Conservation (phyloP, 2,888 invertebrate species). For the Epiblema foenella region DNA sequence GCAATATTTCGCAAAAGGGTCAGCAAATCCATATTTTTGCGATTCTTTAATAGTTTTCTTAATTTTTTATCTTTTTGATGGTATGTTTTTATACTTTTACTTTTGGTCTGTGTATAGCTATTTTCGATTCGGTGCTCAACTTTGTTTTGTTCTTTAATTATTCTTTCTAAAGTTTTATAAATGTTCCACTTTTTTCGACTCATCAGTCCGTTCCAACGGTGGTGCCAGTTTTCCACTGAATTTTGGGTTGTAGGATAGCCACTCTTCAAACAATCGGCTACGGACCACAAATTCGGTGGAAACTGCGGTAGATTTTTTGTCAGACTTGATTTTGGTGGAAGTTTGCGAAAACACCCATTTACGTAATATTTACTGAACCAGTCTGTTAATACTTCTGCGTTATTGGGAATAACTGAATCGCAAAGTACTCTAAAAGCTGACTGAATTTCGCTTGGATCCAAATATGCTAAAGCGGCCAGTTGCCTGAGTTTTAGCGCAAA, state of each 20-base stretch:
- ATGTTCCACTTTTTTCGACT: background rate
- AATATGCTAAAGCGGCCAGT: background rate
- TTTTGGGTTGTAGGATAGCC: background rate
- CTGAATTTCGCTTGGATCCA: background rate
- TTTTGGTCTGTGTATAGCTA: background rate
- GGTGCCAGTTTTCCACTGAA: background rate
- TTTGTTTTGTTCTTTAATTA: slow-evolving; percentile 2
- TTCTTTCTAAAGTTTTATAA: background rate
- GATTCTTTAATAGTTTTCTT: slow-evolving; percentile 1
- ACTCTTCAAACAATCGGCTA: background rate
- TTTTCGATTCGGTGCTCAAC: background rate
- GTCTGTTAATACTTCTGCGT: background rate
- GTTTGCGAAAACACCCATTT: background rate
- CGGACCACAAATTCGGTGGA: background rate
- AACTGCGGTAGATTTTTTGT: background rate
- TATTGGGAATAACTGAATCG: background rate
- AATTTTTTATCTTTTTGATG: background rate
- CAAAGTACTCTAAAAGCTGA: background rate
- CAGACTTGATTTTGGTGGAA: background rate
- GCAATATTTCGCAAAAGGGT: no score
- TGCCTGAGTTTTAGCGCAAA: background rate
- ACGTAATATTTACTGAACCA: slow-evolving; percentile 4
- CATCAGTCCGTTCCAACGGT: background rate
- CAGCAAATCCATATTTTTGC: background rate
- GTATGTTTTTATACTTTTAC: background rate